A percentile compares a stretch with the other conserved stretches of the same genome.
Conservation (phyloP, 2,888 invertebrate species). For the Tupiocoris notatus region DNA sequence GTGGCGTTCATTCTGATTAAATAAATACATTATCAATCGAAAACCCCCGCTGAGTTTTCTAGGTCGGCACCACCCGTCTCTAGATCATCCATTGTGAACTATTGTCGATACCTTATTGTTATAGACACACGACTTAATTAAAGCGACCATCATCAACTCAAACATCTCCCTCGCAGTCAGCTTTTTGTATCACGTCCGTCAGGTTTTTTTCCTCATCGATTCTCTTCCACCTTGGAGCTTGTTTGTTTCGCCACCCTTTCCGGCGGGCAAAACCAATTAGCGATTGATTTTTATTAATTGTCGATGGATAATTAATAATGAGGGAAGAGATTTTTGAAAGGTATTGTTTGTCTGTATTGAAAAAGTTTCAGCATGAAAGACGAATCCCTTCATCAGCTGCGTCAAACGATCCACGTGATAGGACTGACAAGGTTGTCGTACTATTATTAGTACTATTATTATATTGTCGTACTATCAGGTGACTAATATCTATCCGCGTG, state of each 20-base stretch:
- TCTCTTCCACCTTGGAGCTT: slow-evolving; percentile 1
- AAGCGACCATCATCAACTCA: slow-evolving; percentile 24
- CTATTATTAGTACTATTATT: no score
- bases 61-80: not conserved
- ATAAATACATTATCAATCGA: not conserved
- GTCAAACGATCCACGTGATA: no score
- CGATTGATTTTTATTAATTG: slow-evolving; percentile 33
- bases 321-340: not conserved
- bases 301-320: slow-evolving; percentile 17
- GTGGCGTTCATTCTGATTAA: no score
- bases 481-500: no score
- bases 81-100: no score
- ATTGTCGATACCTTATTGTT: slow-evolving; percentile 7
- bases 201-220: not conserved
- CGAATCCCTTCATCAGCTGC: not conserved
- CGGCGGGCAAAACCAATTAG: slow-evolving; percentile 28
- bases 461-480: no score
- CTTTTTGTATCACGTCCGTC: slow-evolving; percentile 9
- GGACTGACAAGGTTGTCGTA: no score
- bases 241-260: slow-evolving; percentile 20
- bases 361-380: not conserved
- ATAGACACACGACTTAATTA: slow-evolving; percentile 16
- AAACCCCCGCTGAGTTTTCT: not conserved
- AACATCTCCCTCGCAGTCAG: slow-evolving; percentile 4
- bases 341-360: not conserved